Conservation (phyloP, 2,888 invertebrate genomes). For the Tyria jacobaeae region DNA sequence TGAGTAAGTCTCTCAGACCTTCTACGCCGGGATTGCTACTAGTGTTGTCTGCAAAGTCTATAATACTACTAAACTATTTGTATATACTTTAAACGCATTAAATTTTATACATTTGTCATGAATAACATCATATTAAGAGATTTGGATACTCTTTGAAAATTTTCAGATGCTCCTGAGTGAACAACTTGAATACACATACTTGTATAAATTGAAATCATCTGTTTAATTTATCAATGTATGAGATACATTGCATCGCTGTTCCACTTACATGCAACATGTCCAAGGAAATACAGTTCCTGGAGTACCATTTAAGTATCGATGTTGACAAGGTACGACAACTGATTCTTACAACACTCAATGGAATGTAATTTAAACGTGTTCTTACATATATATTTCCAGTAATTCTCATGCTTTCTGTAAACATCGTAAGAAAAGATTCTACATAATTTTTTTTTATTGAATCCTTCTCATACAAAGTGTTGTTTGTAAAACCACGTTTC, state of each 20-base stretch:
- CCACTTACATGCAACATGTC: background rate
- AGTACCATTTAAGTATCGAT: background rate
- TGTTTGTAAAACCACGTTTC: slow-evolving; percentile 10
- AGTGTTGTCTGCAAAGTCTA: background rate
- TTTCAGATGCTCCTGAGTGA: no score
- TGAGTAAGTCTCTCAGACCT: slow-evolving; percentile 2
- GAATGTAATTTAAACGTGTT: slow-evolving; percentile 3
- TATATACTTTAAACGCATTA: background rate
- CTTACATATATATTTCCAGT: background rate
- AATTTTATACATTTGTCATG: no score
- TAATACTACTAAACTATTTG: background rate
- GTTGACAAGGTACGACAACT: background rate
- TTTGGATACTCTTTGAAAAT: no score
- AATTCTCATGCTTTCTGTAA: background rate
- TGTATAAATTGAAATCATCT: no score
- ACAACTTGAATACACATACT: no score
- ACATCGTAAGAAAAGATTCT: background rate
- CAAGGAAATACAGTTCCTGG: background rate
- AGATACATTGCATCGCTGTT: background rate
- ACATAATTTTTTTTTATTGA: background rate
- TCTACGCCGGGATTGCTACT: slow-evolving; percentile 4
- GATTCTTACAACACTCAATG: background rate
- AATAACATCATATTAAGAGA: background rate
- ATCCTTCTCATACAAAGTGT: background rate
- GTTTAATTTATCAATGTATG: no score